Conservation (phyloP, 2,113 vertebrate species). For the Formicarius rufipectus region DNA sequence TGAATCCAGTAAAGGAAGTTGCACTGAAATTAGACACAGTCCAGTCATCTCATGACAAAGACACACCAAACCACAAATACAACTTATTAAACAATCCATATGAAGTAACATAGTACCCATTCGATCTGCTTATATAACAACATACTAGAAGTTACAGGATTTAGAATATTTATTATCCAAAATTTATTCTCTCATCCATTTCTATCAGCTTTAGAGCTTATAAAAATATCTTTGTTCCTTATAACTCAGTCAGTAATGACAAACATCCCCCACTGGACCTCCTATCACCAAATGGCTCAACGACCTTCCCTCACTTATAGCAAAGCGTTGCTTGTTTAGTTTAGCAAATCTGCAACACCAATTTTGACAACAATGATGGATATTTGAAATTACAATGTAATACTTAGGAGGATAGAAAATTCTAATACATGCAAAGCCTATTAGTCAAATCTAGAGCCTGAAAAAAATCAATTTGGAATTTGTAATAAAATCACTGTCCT, state of each 20-base stretch:
- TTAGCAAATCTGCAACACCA: neutral
- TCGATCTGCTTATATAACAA: neutral
- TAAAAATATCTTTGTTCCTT: neutral
- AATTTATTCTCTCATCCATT: neutral
- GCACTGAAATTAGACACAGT: neutral
- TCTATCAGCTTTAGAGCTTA: neutral
- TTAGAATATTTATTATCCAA: neutral
- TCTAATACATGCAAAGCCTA: slow-evolving; percentile 15
- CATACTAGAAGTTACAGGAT: neutral
- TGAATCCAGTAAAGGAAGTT: neutral
- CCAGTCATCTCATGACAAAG: neutral
- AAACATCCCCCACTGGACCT: neutral
- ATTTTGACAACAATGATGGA: neutral
- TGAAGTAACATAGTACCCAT: neutral
- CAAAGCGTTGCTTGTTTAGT: neutral
- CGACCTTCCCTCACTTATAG: neutral
- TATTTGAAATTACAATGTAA: slow-evolving; percentile 23
- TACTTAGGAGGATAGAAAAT: neutral
- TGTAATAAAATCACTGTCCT: neutral
- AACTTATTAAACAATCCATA: neutral
- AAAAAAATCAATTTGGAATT: neutral
- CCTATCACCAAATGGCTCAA: neutral
- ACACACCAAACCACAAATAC: neutral
- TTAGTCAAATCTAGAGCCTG: neutral
- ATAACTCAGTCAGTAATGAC: neutral